Conservation (phyloP, 2,888 invertebrate genomes). For the Melanargia galathea region DNA sequence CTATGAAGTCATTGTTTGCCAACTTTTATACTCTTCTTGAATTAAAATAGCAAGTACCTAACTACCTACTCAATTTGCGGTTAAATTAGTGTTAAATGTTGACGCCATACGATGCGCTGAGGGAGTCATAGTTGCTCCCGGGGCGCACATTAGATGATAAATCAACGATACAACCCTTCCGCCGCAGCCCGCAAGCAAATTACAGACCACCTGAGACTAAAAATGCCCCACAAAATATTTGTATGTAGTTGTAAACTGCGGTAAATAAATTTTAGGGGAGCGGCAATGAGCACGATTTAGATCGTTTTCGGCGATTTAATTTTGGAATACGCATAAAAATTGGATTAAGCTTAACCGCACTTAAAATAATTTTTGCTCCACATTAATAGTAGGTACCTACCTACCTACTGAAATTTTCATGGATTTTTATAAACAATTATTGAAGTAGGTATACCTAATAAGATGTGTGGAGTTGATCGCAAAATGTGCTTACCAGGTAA, state of each 20-base stretch:
- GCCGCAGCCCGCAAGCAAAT: slow-evolving; percentile 70
- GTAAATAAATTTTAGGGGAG: slow-evolving; percentile 31
- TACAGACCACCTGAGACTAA: slow-evolving; percentile 80
- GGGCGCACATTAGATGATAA: slow-evolving; percentile 72
- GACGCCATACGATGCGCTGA: slow-evolving; percentile 48
- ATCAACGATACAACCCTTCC: slow-evolving; percentile 76
- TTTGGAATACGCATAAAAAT: neutral
- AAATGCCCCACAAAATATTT: slow-evolving; percentile 69
- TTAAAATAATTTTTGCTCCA: neutral
- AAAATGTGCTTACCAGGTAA: no score
- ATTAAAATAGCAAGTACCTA: no score
- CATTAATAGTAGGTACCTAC: no score
- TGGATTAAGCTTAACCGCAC: neutral
- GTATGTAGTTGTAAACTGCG: slow-evolving; percentile 46
- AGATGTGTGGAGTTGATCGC: no score
- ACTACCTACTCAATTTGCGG: slow-evolving; percentile 43
- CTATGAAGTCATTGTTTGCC: neutral
- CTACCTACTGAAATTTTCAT: neutral
- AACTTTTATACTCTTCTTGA: neutral
- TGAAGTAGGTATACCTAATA: no score
- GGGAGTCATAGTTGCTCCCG: slow-evolving; percentile 69
- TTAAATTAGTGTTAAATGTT: slow-evolving; percentile 64
- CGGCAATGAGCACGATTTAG: slow-evolving; percentile 9
- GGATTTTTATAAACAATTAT: no score
- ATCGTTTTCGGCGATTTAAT: slow-evolving; percentile 6